Conservation (phyloP, 2,888 invertebrate genomes). For the Monopis laevigella region DNA sequence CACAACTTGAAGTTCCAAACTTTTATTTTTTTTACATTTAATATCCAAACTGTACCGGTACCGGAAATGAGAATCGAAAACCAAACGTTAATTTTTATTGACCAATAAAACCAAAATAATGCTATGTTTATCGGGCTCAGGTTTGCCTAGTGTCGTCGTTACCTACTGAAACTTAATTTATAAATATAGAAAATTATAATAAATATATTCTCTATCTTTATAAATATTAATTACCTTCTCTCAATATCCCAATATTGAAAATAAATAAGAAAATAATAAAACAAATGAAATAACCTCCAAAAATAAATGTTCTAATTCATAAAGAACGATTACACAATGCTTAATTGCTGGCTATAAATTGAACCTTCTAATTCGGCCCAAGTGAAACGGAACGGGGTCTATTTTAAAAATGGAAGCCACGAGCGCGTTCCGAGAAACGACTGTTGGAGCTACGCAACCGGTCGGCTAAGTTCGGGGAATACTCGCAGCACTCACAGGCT, state of each 20-base stretch:
- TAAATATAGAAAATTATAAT: too few species aligned
- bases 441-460: constrained; percentile 1
- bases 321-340: not conserved
- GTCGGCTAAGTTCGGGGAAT: not conserved
- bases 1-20: too few species aligned
- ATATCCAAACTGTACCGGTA: too few species aligned
- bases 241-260: not conserved
- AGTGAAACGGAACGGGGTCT: constrained; percentile 48
- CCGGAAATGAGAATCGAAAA: too few species aligned
- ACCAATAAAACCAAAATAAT: too few species aligned
- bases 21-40: too few species aligned
- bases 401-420: constrained; percentile 50
- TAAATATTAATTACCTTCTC: too few species aligned
- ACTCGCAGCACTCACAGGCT: not conserved
- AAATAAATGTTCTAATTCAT: constrained; percentile 2
- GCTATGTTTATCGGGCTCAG: too few species aligned
- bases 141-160: too few species aligned
- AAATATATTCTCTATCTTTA: too few species aligned
- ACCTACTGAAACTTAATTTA: too few species aligned
- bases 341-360: constrained; percentile 33
- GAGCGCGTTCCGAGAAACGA: not conserved
- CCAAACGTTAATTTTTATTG: too few species aligned
- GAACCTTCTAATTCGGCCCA: constrained; percentile 29
- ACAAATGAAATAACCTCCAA: not conserved
- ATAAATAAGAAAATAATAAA: not conserved